Evolutionary conservation across 2,888 invertebrate species (phyloP).

Genomic region (Dyspetes luteomarginatus): DNA sequence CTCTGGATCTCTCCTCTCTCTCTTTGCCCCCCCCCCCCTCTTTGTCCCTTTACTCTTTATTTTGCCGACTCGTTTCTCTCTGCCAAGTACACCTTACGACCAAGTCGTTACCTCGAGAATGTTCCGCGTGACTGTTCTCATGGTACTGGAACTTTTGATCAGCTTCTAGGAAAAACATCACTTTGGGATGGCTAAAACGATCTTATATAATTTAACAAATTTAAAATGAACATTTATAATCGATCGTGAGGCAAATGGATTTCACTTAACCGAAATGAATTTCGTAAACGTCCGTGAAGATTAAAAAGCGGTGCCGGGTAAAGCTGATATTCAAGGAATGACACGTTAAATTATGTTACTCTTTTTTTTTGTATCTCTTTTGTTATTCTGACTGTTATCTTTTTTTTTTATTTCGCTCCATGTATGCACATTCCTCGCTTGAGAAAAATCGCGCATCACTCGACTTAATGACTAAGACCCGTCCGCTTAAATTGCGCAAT

Average conservation of each 20-base stretch:
- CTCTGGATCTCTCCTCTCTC: slow-evolving; percentile 8
- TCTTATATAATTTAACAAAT: neutral
- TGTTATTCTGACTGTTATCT: slow-evolving; percentile 57
- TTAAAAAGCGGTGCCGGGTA: neutral
- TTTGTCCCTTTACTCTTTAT: slow-evolving; percentile 56
- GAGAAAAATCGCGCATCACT: slow-evolving; percentile 73
- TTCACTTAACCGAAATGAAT: neutral
- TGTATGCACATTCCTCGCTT: neutral
- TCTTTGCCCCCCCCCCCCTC: slow-evolving; percentile 28
- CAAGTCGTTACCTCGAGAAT: slow-evolving; percentile 41
- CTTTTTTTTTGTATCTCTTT: slow-evolving; percentile 59
- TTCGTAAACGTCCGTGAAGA: neutral
- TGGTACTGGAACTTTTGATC: neutral
- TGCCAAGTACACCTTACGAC: slow-evolving; percentile 20
- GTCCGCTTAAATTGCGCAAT: slow-evolving; percentile 50
- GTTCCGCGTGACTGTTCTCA: slow-evolving; percentile 16
- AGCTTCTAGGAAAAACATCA: slow-evolving; percentile 8
- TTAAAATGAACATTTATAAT: neutral
- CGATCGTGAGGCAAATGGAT: too few relatives aligned
- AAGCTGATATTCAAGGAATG: slow-evolving; percentile 28
- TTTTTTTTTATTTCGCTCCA: slow-evolving; percentile 30
- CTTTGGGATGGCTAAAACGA: neutral
- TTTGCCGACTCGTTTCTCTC: slow-evolving; percentile 33
- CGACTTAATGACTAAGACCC: slow-evolving; percentile 72
- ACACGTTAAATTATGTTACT: slow-evolving; percentile 35